Percentiles rank a stretch among this genome's conserved stretches.
phyloP scores from a whole-genome alignment of 1,140 invertebrate genomes.

The Pseudomyrmex sp. region DNA sequence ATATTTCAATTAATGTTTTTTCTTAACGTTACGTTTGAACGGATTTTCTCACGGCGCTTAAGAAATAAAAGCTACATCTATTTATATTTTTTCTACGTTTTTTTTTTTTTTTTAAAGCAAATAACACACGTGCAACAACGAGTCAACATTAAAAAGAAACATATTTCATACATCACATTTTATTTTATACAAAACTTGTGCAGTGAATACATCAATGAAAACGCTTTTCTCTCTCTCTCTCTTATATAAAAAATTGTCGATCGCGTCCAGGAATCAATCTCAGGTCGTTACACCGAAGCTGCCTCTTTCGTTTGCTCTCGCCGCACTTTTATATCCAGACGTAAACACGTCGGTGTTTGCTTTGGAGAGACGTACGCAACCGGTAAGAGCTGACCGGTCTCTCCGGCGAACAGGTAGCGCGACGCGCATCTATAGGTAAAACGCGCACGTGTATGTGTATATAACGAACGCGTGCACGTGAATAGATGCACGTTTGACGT shows the following conservation, averaged over 20 bases:
- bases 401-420: slow-evolving; percentile 47
- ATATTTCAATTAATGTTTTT: too few species aligned
- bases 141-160: too few species aligned
- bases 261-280: slow-evolving; percentile 22
- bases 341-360: slow-evolving; percentile 50
- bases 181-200: too few species aligned
- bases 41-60: too few species aligned
- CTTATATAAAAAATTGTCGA: not conserved
- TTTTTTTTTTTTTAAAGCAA: too few species aligned
- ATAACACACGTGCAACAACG: too few species aligned
- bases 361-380: slow-evolving; percentile 32
- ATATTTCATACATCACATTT: too few species aligned
- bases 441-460: slow-evolving; percentile 2
- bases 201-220: not conserved
- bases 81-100: too few species aligned
- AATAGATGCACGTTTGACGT: slow-evolving; percentile 66
- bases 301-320: slow-evolving; percentile 21
- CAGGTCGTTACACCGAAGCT: not conserved
- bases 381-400: slow-evolving; percentile 48
- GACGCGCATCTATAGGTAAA: slow-evolving; percentile 37
- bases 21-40: too few species aligned
- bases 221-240: not conserved
- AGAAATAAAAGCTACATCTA: too few species aligned
- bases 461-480: slow-evolving; percentile 1
- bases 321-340: slow-evolving; percentile 48